Evolutionary conservation across 2,888 invertebrate species (phyloP).

Genomic region (Athrips mouffetella): DNA sequence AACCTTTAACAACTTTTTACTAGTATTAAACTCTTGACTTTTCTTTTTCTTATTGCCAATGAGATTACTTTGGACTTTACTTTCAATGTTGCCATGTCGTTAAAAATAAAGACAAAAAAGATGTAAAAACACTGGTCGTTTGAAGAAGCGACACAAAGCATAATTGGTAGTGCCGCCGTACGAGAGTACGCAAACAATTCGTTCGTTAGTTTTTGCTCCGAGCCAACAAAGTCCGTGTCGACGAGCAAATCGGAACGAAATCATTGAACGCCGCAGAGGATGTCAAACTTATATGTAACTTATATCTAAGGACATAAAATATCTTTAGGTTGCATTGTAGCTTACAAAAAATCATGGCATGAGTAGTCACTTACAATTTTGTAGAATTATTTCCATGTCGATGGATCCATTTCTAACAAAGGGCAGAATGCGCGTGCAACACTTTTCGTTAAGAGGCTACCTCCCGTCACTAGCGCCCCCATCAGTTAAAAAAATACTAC

Average conservation of each 20-base stretch:
- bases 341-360: no score
- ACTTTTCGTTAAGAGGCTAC: no score
- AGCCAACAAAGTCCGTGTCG: not conserved
- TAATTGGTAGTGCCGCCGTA: constrained; percentile 11
- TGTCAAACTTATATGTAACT: not conserved
- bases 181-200: constrained; percentile 11
- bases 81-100: not conserved
- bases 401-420: no score
- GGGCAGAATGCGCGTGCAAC: no score
- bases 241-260: constrained; percentile 1
- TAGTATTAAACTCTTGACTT: not conserved
- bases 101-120: constrained; percentile 3
- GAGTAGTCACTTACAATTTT: no score
- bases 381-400: no score
- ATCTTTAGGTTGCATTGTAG: no score
- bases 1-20: not conserved
- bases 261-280: not conserved
- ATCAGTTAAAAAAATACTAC: no score
- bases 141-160: constrained; percentile 8
- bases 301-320: no score
- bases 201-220: constrained; percentile 12
- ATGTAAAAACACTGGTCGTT: not conserved
- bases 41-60: no score
- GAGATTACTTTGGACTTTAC: not conserved
- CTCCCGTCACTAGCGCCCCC: not conserved